A percentile compares a stretch with the other conserved stretches of the same genome.
Evolutionary conservation across 2,797 vertebrate species (phyloP).

Genomic region (Kryptolebias ocellatus): DNA sequence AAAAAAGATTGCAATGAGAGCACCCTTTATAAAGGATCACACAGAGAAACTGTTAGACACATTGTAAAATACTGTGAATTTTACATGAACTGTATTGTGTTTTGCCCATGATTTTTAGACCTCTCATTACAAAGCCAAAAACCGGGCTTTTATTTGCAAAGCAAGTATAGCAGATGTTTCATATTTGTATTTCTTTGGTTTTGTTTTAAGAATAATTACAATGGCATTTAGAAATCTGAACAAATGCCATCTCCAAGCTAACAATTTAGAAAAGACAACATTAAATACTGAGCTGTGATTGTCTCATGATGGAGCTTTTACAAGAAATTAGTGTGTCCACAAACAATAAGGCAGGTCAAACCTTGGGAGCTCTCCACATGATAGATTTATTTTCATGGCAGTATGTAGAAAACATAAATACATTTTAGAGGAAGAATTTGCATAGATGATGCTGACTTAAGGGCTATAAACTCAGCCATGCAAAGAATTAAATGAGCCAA

Average conservation of each 20-base stretch:
- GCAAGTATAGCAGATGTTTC: too few species aligned
- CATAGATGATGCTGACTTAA: slow-evolving; percentile 40
- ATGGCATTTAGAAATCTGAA: slow-evolving; percentile 38
- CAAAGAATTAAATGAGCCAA: slow-evolving; percentile 31
- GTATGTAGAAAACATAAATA: slow-evolving; percentile 42
- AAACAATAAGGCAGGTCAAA: slow-evolving; percentile 14
- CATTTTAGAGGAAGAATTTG: slow-evolving; percentile 42
- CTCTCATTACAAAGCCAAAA: too few species aligned
- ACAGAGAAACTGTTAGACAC: too few species aligned
- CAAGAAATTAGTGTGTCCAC: slow-evolving; percentile 26
- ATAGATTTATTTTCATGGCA: slow-evolving; percentile 46
- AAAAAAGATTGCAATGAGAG: too few species aligned
- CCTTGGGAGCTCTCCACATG: slow-evolving; percentile 30
- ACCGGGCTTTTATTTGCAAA: too few species aligned
- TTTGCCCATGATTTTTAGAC: too few species aligned
- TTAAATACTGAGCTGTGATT: slow-evolving; percentile 18
- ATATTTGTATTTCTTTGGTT: too few species aligned
- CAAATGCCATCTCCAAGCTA: slow-evolving; percentile 3
- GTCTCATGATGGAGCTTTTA: slow-evolving; percentile 42
- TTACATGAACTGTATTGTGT: too few species aligned
- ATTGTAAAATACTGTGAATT: too few species aligned
- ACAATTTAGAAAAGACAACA: slow-evolving; percentile 20
- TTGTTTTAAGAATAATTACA: slow-evolving; percentile 1
- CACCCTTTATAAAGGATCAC: too few species aligned
- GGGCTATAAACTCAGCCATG: slow-evolving; percentile 25